Conservation (phyloP, 2,797 vertebrate genomes). For the Agapornis canus region DNA sequence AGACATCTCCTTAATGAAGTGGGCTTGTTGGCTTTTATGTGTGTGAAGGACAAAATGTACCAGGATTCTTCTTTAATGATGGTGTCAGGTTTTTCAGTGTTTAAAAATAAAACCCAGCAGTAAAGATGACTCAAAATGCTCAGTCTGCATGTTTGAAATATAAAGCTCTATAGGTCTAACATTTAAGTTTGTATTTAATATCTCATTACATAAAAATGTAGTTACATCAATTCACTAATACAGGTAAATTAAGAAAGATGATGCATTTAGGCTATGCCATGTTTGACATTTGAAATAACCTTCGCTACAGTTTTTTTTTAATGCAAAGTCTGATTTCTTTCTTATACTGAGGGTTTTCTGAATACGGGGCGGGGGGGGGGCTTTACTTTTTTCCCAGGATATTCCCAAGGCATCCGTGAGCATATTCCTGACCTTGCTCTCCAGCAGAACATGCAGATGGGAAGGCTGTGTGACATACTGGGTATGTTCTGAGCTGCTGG, state of each 20-base stretch:
- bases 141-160: background rate
- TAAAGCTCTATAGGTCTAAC: background rate
- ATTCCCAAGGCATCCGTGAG: conserved; percentile 74
- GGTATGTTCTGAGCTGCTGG: conserved; percentile 67
- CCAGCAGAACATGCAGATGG: conserved; percentile 87
- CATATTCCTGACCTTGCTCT: conserved; percentile 75
- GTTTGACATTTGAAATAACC: background rate
- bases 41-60: conserved; percentile 42
- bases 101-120: background rate
- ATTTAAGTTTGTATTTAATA: background rate
- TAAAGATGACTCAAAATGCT: background rate
- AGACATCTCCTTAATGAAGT: conserved; percentile 59
- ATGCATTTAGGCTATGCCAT: background rate
- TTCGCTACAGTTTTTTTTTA: background rate
- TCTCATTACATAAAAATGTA: background rate
- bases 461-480: conserved; percentile 87
- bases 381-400: conserved; percentile 79
- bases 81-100: background rate
- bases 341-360: background rate
- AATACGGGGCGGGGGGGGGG: background rate
- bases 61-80: conserved; percentile 32
- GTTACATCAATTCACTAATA: background rate
- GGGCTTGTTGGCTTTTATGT: conserved; percentile 61
- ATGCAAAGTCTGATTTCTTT: background rate
- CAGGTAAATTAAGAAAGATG: background rate